These are phyloP conservation scores for Schlechtendalia chinensis DNA, from an alignment of 1,140 invertebrate species.

Conservation along the genomic window DNA sequence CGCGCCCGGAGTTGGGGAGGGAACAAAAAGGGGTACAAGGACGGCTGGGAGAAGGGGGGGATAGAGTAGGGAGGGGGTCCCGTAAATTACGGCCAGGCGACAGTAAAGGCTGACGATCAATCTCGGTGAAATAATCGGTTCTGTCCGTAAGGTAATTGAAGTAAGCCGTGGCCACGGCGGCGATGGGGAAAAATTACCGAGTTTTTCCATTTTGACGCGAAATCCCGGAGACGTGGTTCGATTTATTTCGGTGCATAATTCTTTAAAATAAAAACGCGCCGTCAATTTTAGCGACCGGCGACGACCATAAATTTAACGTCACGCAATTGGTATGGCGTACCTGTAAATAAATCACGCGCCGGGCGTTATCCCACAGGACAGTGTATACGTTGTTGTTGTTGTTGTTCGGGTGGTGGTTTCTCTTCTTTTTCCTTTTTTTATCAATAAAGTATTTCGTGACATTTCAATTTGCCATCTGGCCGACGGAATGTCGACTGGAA, in stretches of 20 bases:
- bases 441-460: conserved; percentile 9
- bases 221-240: conserved; percentile 12
- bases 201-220: conserved; percentile 31
- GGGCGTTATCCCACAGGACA: not conserved
- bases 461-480: not conserved
- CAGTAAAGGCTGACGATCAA: conserved; percentile 14
- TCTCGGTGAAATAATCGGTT: conserved; percentile 40
- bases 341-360: not conserved
- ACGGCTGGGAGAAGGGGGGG: not conserved
- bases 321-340: not conserved
- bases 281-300: conserved; percentile 10
- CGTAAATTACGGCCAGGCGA: conserved; percentile 23
- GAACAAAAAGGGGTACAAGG: not conserved
- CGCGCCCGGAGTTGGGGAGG: not conserved
- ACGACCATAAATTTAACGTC: conserved; percentile 10
- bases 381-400: too few relatives aligned
- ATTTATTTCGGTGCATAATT: conserved; percentile 40
- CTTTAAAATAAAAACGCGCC: conserved; percentile 25
- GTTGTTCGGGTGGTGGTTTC: not conserved
- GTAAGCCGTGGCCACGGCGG: not conserved
- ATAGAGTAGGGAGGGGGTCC: too few relatives aligned
- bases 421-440: not conserved
- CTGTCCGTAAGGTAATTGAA: conserved; percentile 34
- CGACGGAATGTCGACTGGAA: not conserved
- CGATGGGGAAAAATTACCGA: conserved; percentile 19